Evolutionary conservation across 2,888 invertebrate genomes (phyloP).

Genomic region (Cosmia trapezina): DNA sequence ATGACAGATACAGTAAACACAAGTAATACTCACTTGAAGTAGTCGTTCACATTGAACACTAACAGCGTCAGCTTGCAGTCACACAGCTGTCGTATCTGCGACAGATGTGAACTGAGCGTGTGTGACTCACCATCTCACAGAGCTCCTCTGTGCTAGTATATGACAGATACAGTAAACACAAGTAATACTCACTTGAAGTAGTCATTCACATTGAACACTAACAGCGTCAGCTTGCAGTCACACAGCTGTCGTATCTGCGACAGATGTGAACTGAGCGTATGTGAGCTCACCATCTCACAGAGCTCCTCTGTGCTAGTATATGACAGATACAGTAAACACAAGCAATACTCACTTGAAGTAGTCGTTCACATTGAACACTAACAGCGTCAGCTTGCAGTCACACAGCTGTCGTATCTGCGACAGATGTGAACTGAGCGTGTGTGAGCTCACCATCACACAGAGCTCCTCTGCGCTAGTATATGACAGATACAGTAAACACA

Average conservation of each 20-base stretch:
- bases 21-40: slow-evolving; percentile 82
- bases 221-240: slow-evolving; percentile 77
- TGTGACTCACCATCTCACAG: no score
- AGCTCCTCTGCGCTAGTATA: slow-evolving; percentile 61
- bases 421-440: slow-evolving; percentile 71
- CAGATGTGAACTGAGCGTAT: slow-evolving; percentile 61
- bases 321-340: neutral
- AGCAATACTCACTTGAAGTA: slow-evolving; percentile 84
- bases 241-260: slow-evolving; percentile 58
- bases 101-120: slow-evolving; percentile 70
- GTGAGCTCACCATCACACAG: no score
- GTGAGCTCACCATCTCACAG: slow-evolving; percentile 56
- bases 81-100: slow-evolving; percentile 56
- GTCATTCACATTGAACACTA: slow-evolving; percentile 81
- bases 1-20: neutral
- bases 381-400: slow-evolving; percentile 77
- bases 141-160: slow-evolving; percentile 59
- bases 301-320: slow-evolving; percentile 59
- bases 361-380: slow-evolving; percentile 81
- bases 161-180: neutral
- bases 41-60: slow-evolving; percentile 81
- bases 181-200: slow-evolving; percentile 84
- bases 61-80: slow-evolving; percentile 80
- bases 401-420: slow-evolving; percentile 58
- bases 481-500: neutral